Base-by-base conservation (phyloP, 2,797 vertebrate species). In the Octomys mimax region DNA sequence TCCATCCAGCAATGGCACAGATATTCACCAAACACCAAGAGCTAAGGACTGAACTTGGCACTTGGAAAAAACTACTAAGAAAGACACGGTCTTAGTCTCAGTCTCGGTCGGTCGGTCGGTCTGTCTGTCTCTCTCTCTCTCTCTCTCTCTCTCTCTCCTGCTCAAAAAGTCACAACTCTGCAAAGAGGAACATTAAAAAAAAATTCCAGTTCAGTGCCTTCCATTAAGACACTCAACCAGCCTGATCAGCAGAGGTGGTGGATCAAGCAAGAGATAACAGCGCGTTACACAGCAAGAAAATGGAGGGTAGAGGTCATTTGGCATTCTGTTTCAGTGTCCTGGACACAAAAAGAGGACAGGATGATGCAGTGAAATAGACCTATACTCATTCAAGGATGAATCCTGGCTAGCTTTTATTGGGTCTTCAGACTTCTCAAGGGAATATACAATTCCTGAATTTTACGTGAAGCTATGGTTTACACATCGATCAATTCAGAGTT, bases 11-110 rank as follows among this genome's bases (percentile, higher is more conserved):
- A 94, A 91, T 0, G 57, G 13, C 46, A 78, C 31, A 89, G 52
- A 59, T 66, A 93, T 92, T 95, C 87, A 85, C 61, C 83, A 26
- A 85, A 93, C 31, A 70, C 18, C 42, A 52, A 77, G 57, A 70
- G 64, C 46, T 66, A 89, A 92, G 54, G 46, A 78, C 36, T 83
- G 57, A 87, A 52, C 24, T 33, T 73, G 33, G 73, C 79, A 11
- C 22, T 77, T 46, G 33, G 11, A n/a, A 79, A 18, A 92, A 13
- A 86, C 31, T 9, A n/a, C 24, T 12, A 64, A 42, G 49, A 82
- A 87, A 92, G 22, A 6, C 61, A 19, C 7, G 4, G 5, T 57
- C 59, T 21, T n/a, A n/a, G n/a, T n/a, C n/a, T n/a, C n/a, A n/a
- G n/a, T n/a, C n/a, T n/a, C n/a, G n/a, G n/a, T n/a, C n/a, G n/a